A percentile compares a stretch with the other conserved stretches of the same genome.
phyloP scores from a whole-genome alignment of 2,113 vertebrate genomes.

The Plecturocebus donacophilus region DNA sequence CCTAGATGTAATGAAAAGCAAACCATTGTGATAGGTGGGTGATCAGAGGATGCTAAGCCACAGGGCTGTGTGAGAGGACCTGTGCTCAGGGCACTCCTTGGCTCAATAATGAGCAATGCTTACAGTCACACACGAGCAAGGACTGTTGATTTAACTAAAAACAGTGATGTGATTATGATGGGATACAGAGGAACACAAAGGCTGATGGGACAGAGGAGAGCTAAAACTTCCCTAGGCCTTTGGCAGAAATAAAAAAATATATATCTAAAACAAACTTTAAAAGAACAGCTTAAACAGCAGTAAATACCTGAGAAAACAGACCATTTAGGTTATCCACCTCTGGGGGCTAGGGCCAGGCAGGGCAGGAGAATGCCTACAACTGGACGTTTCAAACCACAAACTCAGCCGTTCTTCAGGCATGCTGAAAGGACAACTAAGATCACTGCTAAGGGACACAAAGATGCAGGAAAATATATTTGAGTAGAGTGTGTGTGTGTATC shows the following conservation, averaged over 20 bases:
- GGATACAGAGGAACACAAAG: neutral
- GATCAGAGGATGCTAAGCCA: neutral
- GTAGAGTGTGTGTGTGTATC: accelerated
- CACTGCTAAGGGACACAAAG: neutral
- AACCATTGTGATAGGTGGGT: too few species aligned
- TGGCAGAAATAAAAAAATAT: too few species aligned
- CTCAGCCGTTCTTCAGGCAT: neutral
- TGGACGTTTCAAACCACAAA: neutral
- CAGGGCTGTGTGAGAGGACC: neutral
- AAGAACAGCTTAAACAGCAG: neutral
- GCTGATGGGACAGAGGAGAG: neutral
- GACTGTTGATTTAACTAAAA: neutral
- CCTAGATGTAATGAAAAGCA: neutral
- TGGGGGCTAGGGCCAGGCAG: neutral
- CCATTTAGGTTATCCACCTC: neutral
- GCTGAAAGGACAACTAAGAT: neutral
- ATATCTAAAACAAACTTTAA: neutral
- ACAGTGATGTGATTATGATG: too few species aligned
- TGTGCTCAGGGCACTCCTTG: accelerated
- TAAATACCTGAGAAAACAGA: too few species aligned
- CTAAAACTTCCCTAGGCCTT: neutral
- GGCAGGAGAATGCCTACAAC: neutral
- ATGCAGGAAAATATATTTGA: accelerated
- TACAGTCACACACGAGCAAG: neutral
- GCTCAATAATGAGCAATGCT: neutral